Base-by-base conservation (phyloP, 2,113 vertebrate species). In the Ictalurus punctatus region DNA sequence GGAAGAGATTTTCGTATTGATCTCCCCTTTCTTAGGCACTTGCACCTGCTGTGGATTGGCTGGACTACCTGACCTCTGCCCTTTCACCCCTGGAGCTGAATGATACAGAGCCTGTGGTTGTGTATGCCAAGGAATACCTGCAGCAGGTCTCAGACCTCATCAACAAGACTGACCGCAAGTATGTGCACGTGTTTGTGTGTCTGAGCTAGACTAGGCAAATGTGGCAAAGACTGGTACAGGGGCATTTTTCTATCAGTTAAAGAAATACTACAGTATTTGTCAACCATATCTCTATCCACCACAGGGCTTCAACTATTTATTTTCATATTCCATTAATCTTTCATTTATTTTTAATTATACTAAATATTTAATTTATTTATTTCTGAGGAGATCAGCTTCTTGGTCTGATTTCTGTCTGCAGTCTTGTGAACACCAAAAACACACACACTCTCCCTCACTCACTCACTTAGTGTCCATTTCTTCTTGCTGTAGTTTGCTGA, bases 121-220 rank as follows among this genome's bases (percentile, higher is more conserved):
- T 99, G 4, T 99, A 99, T 0, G 97, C 97, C 91, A 96, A 92
- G 25, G 96, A 97, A 56, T 99, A 99, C 88, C 95, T 99, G 86
- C 97, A 98, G 91, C 97, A 97, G 93, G 96, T 99, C 89, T 99
- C 98, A 0, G 96, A 98, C 19, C 97, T 99, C 93, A 98, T 99
- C 95, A 98, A 97, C 91, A 92, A 90, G 95, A 99, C 98, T 0
- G 96, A 98, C 89, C 96, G 88, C 93, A 97, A 96, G 97, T 97
- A 89, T 10, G 61, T 69, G 16, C 1, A 9, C 25, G 21, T 63
- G 21, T 83, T 9, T 69, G 14, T 69, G 83, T 10, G 63, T 78
- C 7, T 76, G 37, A 13, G 23, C 4, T 48, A 25, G 23, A 78
- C 25, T 16, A 6, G 14, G 30, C 16, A 40, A 48, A 76, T 27